Evolutionary conservation across 2,113 vertebrate genomes (phyloP).

Genomic region (Rhipidura dahli): DNA sequence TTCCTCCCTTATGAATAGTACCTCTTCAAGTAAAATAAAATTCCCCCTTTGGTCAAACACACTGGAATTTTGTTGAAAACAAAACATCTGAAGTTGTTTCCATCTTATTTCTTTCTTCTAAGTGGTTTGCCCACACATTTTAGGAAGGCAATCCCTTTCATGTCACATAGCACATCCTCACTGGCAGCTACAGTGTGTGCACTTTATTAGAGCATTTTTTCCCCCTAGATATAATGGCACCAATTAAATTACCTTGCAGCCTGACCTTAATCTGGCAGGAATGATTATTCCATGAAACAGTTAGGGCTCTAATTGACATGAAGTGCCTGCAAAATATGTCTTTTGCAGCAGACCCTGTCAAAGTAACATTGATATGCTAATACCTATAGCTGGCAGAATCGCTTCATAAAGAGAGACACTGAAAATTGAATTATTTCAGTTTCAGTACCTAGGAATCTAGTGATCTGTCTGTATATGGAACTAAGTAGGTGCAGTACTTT

Average conservation of each 20-base stretch:
- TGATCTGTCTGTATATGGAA: slow-evolving; percentile 82
- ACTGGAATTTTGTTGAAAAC: slow-evolving; percentile 48
- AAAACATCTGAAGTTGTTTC: slow-evolving; percentile 47
- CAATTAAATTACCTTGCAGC: slow-evolving; percentile 85
- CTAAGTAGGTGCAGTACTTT: slow-evolving; percentile 81
- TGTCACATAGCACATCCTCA: slow-evolving; percentile 67
- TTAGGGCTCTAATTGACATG: slow-evolving; percentile 84
- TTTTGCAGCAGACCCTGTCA: slow-evolving; percentile 83
- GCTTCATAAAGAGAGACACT: slow-evolving; percentile 82
- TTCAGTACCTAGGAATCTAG: slow-evolving; percentile 83
- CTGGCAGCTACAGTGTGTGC: slow-evolving; percentile 70
- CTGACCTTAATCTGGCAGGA: slow-evolving; percentile 85
- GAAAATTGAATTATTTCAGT: slow-evolving; percentile 88
- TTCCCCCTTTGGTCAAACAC: slow-evolving; percentile 22
- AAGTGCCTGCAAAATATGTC: slow-evolving; percentile 85
- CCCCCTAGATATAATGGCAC: slow-evolving; percentile 81
- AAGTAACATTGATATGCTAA: slow-evolving; percentile 87
- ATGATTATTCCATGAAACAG: slow-evolving; percentile 86
- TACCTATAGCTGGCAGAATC: slow-evolving; percentile 82
- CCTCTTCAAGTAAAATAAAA: slow-evolving; percentile 46
- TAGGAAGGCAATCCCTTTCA: slow-evolving; percentile 69
- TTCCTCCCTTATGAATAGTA: background rate
- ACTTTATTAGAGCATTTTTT: slow-evolving; percentile 79
- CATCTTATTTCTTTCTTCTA: slow-evolving; percentile 47
- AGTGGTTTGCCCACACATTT: slow-evolving; percentile 42